Conservation (phyloP, 2,888 invertebrate species). For the Rhimphoctona megacephalus region DNA sequence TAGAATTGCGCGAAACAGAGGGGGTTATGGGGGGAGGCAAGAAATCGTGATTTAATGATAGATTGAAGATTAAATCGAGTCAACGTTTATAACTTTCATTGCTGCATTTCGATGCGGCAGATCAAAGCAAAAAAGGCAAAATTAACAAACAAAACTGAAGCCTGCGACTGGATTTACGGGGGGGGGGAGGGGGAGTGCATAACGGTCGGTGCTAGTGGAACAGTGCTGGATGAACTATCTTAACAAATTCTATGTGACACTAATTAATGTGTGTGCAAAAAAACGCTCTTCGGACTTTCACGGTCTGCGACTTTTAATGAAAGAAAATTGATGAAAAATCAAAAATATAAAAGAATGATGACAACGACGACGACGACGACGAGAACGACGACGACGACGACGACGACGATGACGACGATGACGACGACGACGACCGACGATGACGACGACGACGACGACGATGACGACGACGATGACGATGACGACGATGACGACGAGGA, state of each 20-base stretch:
- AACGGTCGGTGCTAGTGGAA: slow-evolving; percentile 67
- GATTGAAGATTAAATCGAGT: background rate
- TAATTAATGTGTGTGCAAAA: slow-evolving; percentile 7
- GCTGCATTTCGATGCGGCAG: background rate
- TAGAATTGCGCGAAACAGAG: slow-evolving; percentile 19
- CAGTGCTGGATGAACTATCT: slow-evolving; percentile 79
- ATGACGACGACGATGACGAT: slow-evolving; percentile 5
- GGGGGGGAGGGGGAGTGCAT: slow-evolving; percentile 41
- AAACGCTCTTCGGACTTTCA: slow-evolving; percentile 56
- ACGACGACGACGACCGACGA: too few species aligned
- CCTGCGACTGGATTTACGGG: slow-evolving; percentile 40
- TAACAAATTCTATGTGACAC: slow-evolving; percentile 78
- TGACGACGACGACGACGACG: background rate
- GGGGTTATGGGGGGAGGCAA: slow-evolving; percentile 2
- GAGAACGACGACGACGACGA: background rate
- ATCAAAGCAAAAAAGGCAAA: slow-evolving; percentile 5
- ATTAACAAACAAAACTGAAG: background rate
- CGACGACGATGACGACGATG: slow-evolving; percentile 2
- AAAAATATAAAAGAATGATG: slow-evolving; percentile 1
- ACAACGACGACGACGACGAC: background rate
- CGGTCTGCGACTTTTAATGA: slow-evolving; percentile 75
- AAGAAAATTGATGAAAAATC: background rate
- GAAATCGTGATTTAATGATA: slow-evolving; percentile 17
- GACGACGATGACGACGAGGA: too few species aligned
- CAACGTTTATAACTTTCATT: background rate